A percentile compares a stretch with the other conserved stretches of the same genome.
Conservation (phyloP, 1,140 invertebrate genomes). For the Drosophila neocordata region DNA sequence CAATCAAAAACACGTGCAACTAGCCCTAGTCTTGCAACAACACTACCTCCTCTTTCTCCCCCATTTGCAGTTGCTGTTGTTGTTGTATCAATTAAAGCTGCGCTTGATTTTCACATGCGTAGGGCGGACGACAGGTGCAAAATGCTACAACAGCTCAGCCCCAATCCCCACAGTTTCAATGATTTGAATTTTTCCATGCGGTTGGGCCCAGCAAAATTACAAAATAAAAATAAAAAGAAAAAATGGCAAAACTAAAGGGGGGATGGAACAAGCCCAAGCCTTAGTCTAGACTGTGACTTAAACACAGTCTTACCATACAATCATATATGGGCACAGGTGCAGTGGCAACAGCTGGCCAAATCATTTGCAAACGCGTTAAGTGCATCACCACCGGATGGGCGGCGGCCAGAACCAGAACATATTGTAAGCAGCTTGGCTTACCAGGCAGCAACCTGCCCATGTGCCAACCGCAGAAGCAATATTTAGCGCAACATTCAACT, state of each 20-base stretch:
- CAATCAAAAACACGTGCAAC: slow-evolving; percentile 57
- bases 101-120: slow-evolving; percentile 77
- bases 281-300: background rate
- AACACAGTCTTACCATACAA: slow-evolving; percentile 14
- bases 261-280: slow-evolving; percentile 8
- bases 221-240: background rate
- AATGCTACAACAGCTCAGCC: slow-evolving; percentile 68
- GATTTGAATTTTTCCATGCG: slow-evolving; percentile 75
- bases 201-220: slow-evolving; percentile 58
- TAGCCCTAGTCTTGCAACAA: slow-evolving; percentile 26
- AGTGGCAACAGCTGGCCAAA: slow-evolving; percentile 59
- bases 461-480: background rate
- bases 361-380: slow-evolving; percentile 31
- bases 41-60: slow-evolving; percentile 10
- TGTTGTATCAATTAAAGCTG: slow-evolving; percentile 78
- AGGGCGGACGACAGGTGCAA: slow-evolving; percentile 76
- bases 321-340: slow-evolving; percentile 34
- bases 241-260: slow-evolving; percentile 26
- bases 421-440: background rate
- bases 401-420: slow-evolving; percentile 35
- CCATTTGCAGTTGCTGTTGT: slow-evolving; percentile 25
- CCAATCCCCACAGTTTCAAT: slow-evolving; percentile 34
- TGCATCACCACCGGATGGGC: slow-evolving; percentile 61
- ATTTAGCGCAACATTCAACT: background rate
- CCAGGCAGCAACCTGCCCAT: too few species aligned